These are phyloP conservation scores for Sebastolobus alascanus DNA, from an alignment of 2,797 vertebrate species.

Conservation along the genomic window DNA sequence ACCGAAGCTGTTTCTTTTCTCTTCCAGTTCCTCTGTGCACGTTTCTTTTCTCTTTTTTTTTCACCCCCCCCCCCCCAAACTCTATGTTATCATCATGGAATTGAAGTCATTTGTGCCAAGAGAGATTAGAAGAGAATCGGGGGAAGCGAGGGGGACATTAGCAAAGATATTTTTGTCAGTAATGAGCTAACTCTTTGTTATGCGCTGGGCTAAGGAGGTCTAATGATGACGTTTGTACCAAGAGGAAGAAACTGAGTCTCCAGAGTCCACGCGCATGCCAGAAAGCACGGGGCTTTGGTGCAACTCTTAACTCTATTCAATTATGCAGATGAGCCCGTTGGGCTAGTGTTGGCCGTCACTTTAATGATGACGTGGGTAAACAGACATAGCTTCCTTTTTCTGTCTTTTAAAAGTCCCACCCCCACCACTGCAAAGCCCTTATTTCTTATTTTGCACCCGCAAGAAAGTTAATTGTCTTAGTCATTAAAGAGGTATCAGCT, in stretches of 20 bases:
- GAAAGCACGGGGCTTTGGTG: conserved; percentile 72
- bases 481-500: conserved; percentile 83
- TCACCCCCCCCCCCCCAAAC: not conserved
- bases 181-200: conserved; percentile 86
- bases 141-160: conserved; percentile 76
- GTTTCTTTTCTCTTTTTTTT: not conserved
- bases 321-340: conserved; percentile 83
- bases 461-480: conserved; percentile 84
- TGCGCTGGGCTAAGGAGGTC: conserved; percentile 75
- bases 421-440: conserved; percentile 43
- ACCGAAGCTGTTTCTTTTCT: conserved; percentile 66
- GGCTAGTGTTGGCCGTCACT: conserved; percentile 78
- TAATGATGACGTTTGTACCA: conserved; percentile 84
- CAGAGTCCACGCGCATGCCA: conserved; percentile 70
- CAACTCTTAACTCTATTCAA: conserved; percentile 82
- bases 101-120: conserved; percentile 84
- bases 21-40: conserved; percentile 58
- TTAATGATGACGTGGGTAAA: conserved; percentile 85
- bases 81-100: conserved; percentile 73
- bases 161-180: conserved; percentile 84
- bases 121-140: conserved; percentile 81
- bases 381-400: conserved; percentile 68
- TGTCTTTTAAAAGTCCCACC: conserved; percentile 59
- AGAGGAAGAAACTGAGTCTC: conserved; percentile 75
- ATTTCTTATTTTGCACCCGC: conserved; percentile 73